A percentile compares a stretch with the other conserved stretches of the same genome.
Evolutionary conservation across 2,113 vertebrate genomes (phyloP).

Genomic region (Myotis yumanensis): DNA sequence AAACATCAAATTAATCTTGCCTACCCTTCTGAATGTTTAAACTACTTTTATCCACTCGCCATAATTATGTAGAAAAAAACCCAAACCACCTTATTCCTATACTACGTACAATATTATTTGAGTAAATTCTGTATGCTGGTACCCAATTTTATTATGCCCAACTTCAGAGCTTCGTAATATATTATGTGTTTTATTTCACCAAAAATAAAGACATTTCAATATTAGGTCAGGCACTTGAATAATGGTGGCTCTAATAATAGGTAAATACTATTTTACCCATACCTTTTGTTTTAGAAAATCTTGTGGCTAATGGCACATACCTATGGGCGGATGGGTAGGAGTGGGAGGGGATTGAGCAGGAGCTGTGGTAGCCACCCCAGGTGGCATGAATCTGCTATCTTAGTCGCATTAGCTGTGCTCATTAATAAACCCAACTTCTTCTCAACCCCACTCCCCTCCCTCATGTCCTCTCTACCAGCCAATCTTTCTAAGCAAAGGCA

Average conservation of each 20-base stretch:
- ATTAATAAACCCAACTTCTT: background rate
- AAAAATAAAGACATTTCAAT: background rate
- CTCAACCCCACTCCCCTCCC: background rate
- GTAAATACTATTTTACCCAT: background rate
- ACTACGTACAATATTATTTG: background rate
- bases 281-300: background rate
- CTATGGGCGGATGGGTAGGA: background rate
- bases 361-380: background rate
- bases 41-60: background rate
- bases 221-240: background rate
- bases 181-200: background rate
- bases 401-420: background rate
- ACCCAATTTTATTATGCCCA: background rate
- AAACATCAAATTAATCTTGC: background rate
- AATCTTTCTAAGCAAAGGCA: conserved; percentile 3
- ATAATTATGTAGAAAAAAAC: background rate
- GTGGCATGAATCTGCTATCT: background rate
- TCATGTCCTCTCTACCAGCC: background rate
- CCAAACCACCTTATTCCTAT: background rate
- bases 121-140: background rate
- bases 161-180: background rate
- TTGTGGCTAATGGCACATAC: background rate
- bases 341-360: background rate
- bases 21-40: background rate
- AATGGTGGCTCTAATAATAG: background rate